Conservation (phyloP, 2,888 invertebrate species). For the Drosophila paranaensis region DNA sequence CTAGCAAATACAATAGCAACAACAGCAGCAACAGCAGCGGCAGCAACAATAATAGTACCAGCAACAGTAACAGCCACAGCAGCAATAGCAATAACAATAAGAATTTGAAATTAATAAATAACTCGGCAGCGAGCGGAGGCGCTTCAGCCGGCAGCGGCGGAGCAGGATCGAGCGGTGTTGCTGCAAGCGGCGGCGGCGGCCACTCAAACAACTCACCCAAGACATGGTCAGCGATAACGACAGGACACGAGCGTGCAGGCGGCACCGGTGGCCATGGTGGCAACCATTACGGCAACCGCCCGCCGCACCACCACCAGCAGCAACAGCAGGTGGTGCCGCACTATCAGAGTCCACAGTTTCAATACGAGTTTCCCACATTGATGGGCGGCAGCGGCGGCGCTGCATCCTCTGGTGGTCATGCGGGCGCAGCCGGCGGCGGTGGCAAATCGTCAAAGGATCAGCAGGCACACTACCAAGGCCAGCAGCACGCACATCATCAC, state of each 20-base stretch:
- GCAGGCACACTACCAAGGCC: conserved; percentile 65
- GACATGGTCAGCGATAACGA: conserved; percentile 88
- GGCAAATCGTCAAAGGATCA: conserved; percentile 54
- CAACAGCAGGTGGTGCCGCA: conserved; percentile 86
- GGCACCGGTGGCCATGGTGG: conserved; percentile 55
- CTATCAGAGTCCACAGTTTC: conserved; percentile 95
- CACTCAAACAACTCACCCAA: conserved; percentile 85
- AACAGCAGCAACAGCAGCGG: conserved; percentile 33
- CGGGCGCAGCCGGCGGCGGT: conserved; percentile 46
- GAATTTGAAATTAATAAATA: conserved; percentile 77
- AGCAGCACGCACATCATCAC: conserved; percentile 63
- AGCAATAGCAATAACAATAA: conserved; percentile 66
- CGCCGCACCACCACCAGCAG: conserved; percentile 59
- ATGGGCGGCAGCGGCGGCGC: conserved; percentile 78
- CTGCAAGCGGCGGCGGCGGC: conserved; percentile 28
- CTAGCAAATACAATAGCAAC: conserved; percentile 48
- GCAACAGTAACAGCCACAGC: conserved; percentile 50
- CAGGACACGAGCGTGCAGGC: conserved; percentile 83
- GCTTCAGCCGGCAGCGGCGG: conserved; percentile 25
- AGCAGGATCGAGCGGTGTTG: conserved; percentile 34
- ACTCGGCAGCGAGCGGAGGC: conserved; percentile 58
- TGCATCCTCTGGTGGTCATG: conserved; percentile 63
- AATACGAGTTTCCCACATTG: conserved; percentile 97
- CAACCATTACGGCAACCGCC: conserved; percentile 48
- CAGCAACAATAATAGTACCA: conserved; percentile 51